Conservation (phyloP, 2,888 invertebrate species). For the Colletes collaris region DNA sequence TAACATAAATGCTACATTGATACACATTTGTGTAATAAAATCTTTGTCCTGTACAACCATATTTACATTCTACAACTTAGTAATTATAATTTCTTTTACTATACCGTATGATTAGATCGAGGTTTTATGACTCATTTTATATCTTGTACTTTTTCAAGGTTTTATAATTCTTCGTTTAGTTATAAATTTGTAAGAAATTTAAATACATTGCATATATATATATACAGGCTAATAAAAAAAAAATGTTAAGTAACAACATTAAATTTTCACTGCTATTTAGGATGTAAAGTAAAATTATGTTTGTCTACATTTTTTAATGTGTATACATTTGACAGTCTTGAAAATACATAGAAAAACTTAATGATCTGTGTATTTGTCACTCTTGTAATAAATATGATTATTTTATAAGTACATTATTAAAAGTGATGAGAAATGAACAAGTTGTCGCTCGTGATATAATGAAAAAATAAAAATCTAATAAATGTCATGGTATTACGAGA, state of each 20-base stretch:
- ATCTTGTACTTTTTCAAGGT: slow-evolving; percentile 3
- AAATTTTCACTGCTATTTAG: slow-evolving; percentile 14
- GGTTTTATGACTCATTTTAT: slow-evolving; percentile 10
- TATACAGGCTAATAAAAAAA: slow-evolving; percentile 24
- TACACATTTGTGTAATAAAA: slow-evolving; percentile 19
- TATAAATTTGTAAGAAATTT: slow-evolving; percentile 16
- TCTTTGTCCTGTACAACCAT: slow-evolving; percentile 26
- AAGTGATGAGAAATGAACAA: slow-evolving; percentile 30
- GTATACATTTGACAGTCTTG: slow-evolving; percentile 23
- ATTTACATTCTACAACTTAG: slow-evolving; percentile 26
- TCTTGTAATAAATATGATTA: slow-evolving; percentile 14
- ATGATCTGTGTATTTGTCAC: slow-evolving; percentile 7
- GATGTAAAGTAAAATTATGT: slow-evolving; percentile 37
- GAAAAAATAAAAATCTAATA: slow-evolving; percentile 26
- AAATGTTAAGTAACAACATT: slow-evolving; percentile 13
- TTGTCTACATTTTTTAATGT: slow-evolving; percentile 4
- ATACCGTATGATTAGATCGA: slow-evolving; percentile 14
- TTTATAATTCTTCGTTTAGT: slow-evolving; percentile 6
- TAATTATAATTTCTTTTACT: slow-evolving; percentile 17
- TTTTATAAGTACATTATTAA: slow-evolving; percentile 23
- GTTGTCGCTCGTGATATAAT: slow-evolving; percentile 11
- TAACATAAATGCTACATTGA: slow-evolving; percentile 22
- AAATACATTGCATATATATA: slow-evolving; percentile 15
- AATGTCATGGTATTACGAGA: slow-evolving; percentile 11
- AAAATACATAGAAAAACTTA: slow-evolving; percentile 33